Conservation (phyloP, 2,797 vertebrate genomes). For the Macrochelys suwanniensis region DNA sequence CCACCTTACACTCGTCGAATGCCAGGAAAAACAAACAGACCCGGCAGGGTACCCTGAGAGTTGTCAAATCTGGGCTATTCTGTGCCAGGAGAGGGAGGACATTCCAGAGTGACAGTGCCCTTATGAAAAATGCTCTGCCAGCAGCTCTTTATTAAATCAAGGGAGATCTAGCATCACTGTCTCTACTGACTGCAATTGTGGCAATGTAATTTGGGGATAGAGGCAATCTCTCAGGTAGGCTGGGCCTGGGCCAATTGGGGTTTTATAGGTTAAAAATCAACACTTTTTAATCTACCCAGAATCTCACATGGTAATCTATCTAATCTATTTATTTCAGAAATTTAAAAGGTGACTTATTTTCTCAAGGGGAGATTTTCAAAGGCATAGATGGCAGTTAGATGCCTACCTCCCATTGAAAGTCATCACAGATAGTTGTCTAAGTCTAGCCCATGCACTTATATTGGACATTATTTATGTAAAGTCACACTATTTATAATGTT, state of each 20-base stretch:
- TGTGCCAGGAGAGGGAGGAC: background rate
- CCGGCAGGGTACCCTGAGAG: background rate
- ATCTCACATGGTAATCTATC: background rate
- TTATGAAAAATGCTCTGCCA: background rate
- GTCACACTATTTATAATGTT: background rate
- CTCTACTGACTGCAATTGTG: background rate
- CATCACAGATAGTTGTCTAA: background rate
- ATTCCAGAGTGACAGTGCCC: background rate
- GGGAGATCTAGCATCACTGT: background rate
- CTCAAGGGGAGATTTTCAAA: background rate
- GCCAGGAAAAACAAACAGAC: background rate
- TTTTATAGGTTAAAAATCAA: background rate
- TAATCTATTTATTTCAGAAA: background rate
- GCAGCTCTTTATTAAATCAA: accelerated
- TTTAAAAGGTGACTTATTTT: background rate
- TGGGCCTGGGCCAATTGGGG: background rate
- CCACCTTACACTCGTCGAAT: background rate
- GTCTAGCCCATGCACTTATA: background rate
- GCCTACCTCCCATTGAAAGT: background rate
- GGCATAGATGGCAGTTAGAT: background rate
- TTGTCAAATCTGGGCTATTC: background rate
- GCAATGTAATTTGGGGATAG: background rate
- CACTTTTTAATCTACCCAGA: background rate
- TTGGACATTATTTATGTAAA: background rate
- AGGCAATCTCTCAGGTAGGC: background rate